A percentile compares a stretch with the other conserved stretches of the same genome.
Evolutionary conservation across 2,113 vertebrate species (phyloP).

Genomic region (Herpailurus yagouaroundi): DNA sequence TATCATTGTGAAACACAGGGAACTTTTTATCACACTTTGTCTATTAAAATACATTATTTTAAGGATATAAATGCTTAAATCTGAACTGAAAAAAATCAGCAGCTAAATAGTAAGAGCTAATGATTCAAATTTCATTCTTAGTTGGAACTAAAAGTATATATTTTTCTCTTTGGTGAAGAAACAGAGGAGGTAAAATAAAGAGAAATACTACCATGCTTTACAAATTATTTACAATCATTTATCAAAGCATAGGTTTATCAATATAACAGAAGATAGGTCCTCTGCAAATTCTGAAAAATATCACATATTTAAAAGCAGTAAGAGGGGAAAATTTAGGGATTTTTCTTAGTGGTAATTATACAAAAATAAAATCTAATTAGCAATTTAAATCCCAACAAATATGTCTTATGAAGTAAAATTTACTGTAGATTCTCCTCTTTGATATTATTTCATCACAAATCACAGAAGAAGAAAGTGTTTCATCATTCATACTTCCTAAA

Average conservation of each 20-base stretch:
- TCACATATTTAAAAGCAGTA: conserved; percentile 7
- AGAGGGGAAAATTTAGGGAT: conserved; percentile 23
- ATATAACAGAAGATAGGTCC: conserved; percentile 55
- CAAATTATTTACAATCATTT: conserved; percentile 74
- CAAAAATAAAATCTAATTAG: conserved; percentile 46
- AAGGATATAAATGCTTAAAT: conserved; percentile 63
- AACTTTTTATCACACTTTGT: conserved; percentile 3
- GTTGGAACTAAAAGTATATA: conserved; percentile 58
- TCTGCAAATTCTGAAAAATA: conserved; percentile 42
- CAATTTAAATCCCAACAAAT: conserved; percentile 28
- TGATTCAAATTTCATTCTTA: conserved; percentile 54
- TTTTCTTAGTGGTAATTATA: not conserved
- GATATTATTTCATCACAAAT: not conserved
- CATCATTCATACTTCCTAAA: not conserved
- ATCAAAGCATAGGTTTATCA: conserved; percentile 58
- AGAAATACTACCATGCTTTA: conserved; percentile 54
- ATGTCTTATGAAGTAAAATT: conserved; percentile 20
- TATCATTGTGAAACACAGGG: conserved; percentile 51
- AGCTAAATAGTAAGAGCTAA: conserved; percentile 71
- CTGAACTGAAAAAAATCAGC: conserved; percentile 56
- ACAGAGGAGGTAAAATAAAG: conserved; percentile 37
- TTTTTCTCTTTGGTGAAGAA: conserved; percentile 36
- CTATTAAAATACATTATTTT: conserved; percentile 64
- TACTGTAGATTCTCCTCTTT: not conserved
- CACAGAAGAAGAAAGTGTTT: not conserved